Conservation (phyloP, 2,113 vertebrate species). For the Barnardius zonarius region DNA sequence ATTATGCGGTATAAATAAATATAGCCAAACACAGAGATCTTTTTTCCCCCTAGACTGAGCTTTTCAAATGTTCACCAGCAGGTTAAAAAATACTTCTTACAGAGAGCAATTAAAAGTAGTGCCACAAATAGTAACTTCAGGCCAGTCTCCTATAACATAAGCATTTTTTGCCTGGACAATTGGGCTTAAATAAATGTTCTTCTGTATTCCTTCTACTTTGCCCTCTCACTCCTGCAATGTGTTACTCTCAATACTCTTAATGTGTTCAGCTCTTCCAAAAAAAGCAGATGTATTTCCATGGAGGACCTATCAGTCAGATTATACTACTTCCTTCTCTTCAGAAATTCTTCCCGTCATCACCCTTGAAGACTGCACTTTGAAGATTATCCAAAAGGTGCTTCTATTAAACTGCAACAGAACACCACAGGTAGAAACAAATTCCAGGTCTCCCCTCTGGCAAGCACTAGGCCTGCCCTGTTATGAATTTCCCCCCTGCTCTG, state of each 20-base stretch:
- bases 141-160: background rate
- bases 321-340: background rate
- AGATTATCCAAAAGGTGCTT: background rate
- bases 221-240: background rate
- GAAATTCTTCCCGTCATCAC: background rate
- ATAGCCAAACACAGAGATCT: slow-evolving; percentile 1
- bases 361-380: background rate
- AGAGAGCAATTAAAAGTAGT: slow-evolving; percentile 29
- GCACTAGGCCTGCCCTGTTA: background rate
- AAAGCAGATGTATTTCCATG: background rate
- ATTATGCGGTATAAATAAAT: slow-evolving; percentile 43
- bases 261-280: background rate
- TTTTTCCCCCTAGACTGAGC: background rate
- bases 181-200: background rate
- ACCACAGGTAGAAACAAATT: background rate
- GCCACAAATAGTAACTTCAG: background rate
- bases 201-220: background rate
- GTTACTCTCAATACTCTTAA: background rate
- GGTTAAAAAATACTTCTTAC: background rate
- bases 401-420: background rate
- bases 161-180: background rate
- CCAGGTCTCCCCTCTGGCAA: background rate
- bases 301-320: background rate
- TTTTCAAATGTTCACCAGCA: slow-evolving; percentile 34
- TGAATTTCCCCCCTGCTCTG: rapidly evolving